Base-by-base conservation (phyloP, 2,113 vertebrate species). In the Semnornis frantzii region DNA sequence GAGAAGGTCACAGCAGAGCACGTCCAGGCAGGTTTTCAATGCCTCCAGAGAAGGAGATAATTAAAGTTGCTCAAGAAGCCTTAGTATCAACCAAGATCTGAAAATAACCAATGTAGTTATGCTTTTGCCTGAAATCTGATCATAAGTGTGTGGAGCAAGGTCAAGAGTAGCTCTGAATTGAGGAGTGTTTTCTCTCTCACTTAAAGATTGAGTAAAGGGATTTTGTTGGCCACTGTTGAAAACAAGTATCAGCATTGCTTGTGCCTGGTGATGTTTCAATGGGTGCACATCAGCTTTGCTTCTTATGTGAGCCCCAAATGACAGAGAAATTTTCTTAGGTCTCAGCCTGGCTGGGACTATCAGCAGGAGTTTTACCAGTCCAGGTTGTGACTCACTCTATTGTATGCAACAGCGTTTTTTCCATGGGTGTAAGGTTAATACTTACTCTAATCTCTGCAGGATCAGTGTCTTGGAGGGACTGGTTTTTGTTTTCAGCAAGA, bases 381-480 rank as follows among this genome's bases (percentile, higher is more conserved):
- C 39, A 44, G 70, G 60, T 57, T 87, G 57, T 93, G 92, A 94
- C 58, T 96, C 88, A 78, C 33, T 77, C 69, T 80, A 69, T 96
- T 93, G 92, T 96, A 78, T 95, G 92, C 82, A 70, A 8, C 39
- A 39, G 33, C 50, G 8, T 60, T 88, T 83, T 90, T 93, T 95
- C 71, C 80, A 64, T 30, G 58, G 52, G 17, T 93, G 76, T 83
- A 21, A 78, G 78, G 88, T 74, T 83, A 93, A 83, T 81, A 24
- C 33, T 84, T 75, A 7, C 39, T 48, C 18, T 88, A 50, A 96
- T 95, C 94, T 90, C 68, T 77, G 80, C 88, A 78, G 92, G 48
- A 95, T 94, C 90, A 81, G 20, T 90, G 90, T 92, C 95, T 88
- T 60, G 77, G 73, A 85, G 96, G 85, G 73, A 34, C 37, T 74